Evolutionary conservation across 2,888 invertebrate species (phyloP).

Genomic region (Xestobium rufovillosum): DNA sequence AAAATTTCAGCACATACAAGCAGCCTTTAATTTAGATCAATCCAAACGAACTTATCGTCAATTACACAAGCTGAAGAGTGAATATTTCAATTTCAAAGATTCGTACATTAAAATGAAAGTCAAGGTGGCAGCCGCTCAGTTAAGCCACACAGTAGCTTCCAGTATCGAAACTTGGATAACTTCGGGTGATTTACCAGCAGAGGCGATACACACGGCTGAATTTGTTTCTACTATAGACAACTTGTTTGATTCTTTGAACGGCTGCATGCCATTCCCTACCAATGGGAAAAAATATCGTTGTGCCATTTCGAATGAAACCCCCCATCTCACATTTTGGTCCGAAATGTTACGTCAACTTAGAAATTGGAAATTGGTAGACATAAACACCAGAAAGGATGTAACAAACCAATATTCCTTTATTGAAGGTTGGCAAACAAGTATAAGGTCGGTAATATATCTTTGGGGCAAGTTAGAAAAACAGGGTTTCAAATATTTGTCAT

Average conservation of each 20-base stretch:
- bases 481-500: constrained; percentile 5
- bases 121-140: constrained; percentile 13
- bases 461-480: constrained; percentile 7
- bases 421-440: constrained; percentile 9
- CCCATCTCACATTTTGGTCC: constrained; percentile 15
- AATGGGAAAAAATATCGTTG: constrained; percentile 17
- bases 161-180: constrained; percentile 13
- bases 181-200: constrained; percentile 12
- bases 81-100: constrained; percentile 13
- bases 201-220: constrained; percentile 16
- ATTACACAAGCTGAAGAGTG: constrained; percentile 10
- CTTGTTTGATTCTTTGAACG: constrained; percentile 17
- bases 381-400: not conserved
- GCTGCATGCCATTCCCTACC: not conserved
- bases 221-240: constrained; percentile 14
- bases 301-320: constrained; percentile 12
- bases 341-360: constrained; percentile 12
- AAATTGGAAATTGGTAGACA: constrained; percentile 15
- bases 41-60: constrained; percentile 8
- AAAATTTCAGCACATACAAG: constrained; percentile 9
- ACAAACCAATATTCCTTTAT: constrained; percentile 12
- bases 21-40: constrained; percentile 9
- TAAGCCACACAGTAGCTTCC: constrained; percentile 16
- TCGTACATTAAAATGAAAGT: constrained; percentile 13
- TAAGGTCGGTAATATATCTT: constrained; percentile 9